Base-by-base conservation (phyloP, 2,113 vertebrate species). In the Siniperca chuatsi region DNA sequence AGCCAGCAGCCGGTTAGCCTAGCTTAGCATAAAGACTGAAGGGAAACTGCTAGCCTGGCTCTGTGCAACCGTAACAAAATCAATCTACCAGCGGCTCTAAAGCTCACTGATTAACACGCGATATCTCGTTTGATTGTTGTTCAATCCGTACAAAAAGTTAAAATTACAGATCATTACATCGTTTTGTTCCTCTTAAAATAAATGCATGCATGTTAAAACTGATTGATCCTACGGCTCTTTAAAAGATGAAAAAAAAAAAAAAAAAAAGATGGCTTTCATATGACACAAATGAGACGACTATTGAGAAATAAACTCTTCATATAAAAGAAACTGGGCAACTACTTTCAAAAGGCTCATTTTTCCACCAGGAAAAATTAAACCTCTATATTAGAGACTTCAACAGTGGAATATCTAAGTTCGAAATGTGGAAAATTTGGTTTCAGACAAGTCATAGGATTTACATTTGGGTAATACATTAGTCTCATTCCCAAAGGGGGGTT, bases 401-500 rank as follows among this genome's bases (percentile, higher is more conserved):
- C 1, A 25, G 54, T 66, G 78, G 73, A 85, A 85, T 46, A 82
- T 78, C 25, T 0, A 12, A 0, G 15, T 21, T 71, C 3, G 64
- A 86, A 84, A 84, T 88, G 86, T 86, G 85, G 75, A 88, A 91
- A 88, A 74, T 72, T 61, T 86, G 68, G 83, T 85, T 90, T 80
- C 23, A 82, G 48, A 64, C 66, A 1, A 71, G 81, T 80, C 83
- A 81, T 21, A 79, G 52, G 81, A 78, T 86, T 84, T 80, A 84
- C 68, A 88, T 91, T 87, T 82, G 81, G 81, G 69, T 84, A 82
- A 84, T 35, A 60, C 79, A 87, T 85, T 78, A 62, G 78, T 65
- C 70, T 75, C 60, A 54, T 71, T 83, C 73, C 73, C 74, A 75
- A 29, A 84, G 81, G 64, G 52, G 50, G 67, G 15, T 69, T 85